Evolutionary conservation across 2,113 vertebrate genomes (phyloP).

Genomic region (Chionodraco myersi): DNA sequence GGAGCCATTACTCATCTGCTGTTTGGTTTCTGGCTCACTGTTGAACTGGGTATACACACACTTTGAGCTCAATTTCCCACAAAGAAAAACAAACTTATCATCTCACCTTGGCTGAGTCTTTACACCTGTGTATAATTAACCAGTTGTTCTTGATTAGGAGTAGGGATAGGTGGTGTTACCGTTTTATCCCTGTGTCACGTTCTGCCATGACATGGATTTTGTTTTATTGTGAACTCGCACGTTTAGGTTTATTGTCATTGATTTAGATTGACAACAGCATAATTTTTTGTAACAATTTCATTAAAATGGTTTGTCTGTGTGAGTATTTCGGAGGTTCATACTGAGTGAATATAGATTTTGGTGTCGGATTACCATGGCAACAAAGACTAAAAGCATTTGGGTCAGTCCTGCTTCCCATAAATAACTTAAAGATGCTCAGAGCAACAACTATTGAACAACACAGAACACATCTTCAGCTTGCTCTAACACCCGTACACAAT

Average conservation of each 20-base stretch:
- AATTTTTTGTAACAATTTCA: too few species aligned
- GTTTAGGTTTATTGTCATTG: too few species aligned
- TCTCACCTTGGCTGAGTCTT: background rate
- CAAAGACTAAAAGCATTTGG: conserved; percentile 22
- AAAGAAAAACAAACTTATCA: background rate
- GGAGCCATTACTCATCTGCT: background rate
- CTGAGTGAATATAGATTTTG: background rate
- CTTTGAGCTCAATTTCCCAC: background rate
- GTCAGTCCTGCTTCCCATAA: conserved; percentile 12
- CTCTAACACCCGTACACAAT: background rate
- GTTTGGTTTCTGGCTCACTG: background rate
- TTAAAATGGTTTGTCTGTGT: background rate
- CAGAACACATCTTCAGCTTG: background rate
- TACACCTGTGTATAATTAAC: too few species aligned
- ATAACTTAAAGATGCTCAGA: conserved; percentile 34
- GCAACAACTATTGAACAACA: conserved; percentile 16
- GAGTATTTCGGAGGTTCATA: background rate
- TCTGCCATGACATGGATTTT: too few species aligned
- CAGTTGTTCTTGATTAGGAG: too few species aligned
- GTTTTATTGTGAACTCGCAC: too few species aligned
- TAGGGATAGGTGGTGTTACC: too few species aligned
- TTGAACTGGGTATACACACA: background rate
- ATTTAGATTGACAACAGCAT: too few species aligned
- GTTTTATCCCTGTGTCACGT: too few species aligned
- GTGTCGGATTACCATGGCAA: conserved; percentile 37